Conservation (phyloP, 2,888 invertebrate genomes). For the Andrena marginata region DNA sequence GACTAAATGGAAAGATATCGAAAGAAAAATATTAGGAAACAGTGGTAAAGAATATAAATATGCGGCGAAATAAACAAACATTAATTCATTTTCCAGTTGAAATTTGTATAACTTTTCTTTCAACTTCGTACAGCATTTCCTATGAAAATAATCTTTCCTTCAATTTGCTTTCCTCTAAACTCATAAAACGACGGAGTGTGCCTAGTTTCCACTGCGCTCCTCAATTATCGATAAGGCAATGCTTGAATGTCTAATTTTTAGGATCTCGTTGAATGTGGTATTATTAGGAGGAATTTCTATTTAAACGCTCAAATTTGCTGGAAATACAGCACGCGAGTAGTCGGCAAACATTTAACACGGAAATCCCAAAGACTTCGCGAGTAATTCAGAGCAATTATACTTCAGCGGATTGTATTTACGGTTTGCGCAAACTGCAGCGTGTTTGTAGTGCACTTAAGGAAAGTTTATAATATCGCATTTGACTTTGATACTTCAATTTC, state of each 20-base stretch:
- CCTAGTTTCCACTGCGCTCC: too few species aligned
- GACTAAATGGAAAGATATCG: too few species aligned
- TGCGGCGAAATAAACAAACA: too few species aligned
- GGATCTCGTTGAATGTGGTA: not conserved
- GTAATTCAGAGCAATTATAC: constrained; percentile 25
- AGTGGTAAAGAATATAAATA: too few species aligned
- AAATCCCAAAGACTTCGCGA: not conserved
- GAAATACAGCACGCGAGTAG: constrained; percentile 21
- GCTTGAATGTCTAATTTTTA: too few species aligned
- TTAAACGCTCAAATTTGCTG: constrained; percentile 1
- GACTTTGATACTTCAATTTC: not conserved
- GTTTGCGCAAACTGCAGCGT: not conserved
- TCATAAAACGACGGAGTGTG: too few species aligned
- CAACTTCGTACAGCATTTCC: too few species aligned
- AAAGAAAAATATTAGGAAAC: too few species aligned
- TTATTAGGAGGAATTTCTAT: constrained; percentile 16
- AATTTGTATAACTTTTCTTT: too few species aligned
- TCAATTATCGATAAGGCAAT: not conserved
- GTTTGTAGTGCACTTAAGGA: not conserved
- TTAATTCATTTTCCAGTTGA: too few species aligned
- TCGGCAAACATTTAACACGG: constrained; percentile 15
- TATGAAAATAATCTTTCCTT: not conserved
- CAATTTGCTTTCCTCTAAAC: not conserved
- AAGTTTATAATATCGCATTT: not conserved
- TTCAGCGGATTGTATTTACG: not conserved